A percentile compares a stretch with the other conserved stretches of the same genome.
These are phyloP conservation scores for Guaruba guarouba DNA, from an alignment of 2,113 vertebrate species.

Conservation along the genomic window DNA sequence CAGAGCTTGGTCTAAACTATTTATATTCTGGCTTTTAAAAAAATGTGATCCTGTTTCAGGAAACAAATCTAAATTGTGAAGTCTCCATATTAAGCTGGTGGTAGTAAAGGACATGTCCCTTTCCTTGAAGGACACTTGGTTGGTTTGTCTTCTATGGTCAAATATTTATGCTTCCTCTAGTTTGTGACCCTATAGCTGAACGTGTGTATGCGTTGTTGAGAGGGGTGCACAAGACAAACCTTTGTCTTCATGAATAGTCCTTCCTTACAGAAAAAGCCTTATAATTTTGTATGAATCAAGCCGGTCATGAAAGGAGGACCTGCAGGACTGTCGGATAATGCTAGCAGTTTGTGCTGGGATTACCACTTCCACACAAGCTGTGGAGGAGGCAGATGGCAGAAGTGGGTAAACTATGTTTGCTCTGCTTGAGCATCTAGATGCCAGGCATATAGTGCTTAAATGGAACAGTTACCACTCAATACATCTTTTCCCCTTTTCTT, in stretches of 20 bases:
- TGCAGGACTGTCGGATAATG: background rate
- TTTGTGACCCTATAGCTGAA: background rate
- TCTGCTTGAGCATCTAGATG: background rate
- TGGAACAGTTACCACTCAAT: background rate
- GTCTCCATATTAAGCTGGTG: background rate
- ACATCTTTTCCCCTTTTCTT: background rate
- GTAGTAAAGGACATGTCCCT: background rate
- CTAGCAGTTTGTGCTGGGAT: background rate
- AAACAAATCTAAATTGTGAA: background rate
- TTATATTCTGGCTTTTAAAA: background rate
- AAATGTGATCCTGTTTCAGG: background rate
- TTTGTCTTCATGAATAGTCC: background rate
- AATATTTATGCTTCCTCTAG: background rate
- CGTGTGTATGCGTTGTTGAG: rapidly evolving
- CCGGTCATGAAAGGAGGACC: background rate
- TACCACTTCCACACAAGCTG: background rate
- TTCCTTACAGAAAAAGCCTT: background rate
- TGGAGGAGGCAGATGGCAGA: background rate
- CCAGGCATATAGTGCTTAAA: background rate
- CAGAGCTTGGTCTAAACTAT: background rate
- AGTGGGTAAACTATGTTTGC: background rate
- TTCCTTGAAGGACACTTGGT: background rate
- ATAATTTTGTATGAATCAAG: background rate
- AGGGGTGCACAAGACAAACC: background rate
- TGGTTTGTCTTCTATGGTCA: background rate